These are phyloP conservation scores for Eugnorisma glareosa DNA, from an alignment of 2,888 invertebrate genomes.

Conservation along the genomic window DNA sequence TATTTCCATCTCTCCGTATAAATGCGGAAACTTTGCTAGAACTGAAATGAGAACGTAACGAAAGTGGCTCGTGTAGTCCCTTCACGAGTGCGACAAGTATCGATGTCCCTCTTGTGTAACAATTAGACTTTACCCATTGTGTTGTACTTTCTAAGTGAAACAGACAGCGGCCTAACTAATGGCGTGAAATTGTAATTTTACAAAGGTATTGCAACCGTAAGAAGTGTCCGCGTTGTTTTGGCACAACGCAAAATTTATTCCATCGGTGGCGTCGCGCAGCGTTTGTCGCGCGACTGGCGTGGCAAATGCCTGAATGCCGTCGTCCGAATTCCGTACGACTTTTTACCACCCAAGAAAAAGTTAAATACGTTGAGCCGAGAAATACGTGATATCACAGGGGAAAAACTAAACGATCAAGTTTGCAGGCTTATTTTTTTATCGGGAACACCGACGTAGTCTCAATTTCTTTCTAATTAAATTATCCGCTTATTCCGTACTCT, in stretches of 20 bases:
- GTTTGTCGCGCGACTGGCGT: constrained; percentile 69
- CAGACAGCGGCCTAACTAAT: constrained; percentile 74
- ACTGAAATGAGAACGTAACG: constrained; percentile 58
- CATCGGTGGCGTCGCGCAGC: constrained; percentile 58
- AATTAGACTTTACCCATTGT: constrained; percentile 81
- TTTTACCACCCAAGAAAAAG: constrained; percentile 66
- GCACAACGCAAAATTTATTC: constrained; percentile 71
- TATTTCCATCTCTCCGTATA: constrained; percentile 59
- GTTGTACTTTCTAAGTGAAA: constrained; percentile 84
- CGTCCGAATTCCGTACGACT: constrained; percentile 69
- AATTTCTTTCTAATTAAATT: constrained; percentile 68
- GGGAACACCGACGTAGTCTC: constrained; percentile 53
- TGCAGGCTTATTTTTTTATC: constrained; percentile 51
- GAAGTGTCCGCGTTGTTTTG: constrained; percentile 57
- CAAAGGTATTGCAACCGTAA: constrained; percentile 69
- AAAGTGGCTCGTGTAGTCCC: constrained; percentile 62
- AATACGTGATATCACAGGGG: constrained; percentile 57
- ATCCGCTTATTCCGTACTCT: constrained; percentile 63
- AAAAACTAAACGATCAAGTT: constrained; percentile 61
- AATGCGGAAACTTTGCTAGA: constrained; percentile 57
- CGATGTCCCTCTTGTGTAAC: constrained; percentile 79
- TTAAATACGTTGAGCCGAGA: constrained; percentile 44
- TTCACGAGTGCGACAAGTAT: constrained; percentile 74
- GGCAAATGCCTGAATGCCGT: constrained; percentile 75
- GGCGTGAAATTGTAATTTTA: constrained; percentile 82